Conservation (phyloP, 2,888 invertebrate genomes). For the Hyposoter didymator region DNA sequence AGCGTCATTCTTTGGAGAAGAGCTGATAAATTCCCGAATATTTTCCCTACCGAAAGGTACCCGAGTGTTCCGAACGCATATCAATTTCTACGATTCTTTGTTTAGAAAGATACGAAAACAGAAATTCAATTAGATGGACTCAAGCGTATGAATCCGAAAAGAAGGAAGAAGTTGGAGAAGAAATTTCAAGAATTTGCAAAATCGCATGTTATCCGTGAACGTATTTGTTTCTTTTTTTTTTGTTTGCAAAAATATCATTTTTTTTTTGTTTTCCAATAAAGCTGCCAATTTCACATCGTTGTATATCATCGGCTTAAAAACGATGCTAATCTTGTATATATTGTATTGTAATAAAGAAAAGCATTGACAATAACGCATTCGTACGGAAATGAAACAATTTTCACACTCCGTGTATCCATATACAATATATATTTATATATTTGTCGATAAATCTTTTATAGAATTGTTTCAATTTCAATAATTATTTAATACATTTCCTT, state of each 20-base stretch:
- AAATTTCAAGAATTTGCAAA: conserved; percentile 2
- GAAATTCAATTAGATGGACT: background rate
- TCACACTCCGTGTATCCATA: conserved; percentile 40
- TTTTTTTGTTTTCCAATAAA: conserved; percentile 34
- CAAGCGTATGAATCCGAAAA: conserved; percentile 2
- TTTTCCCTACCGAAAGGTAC: conserved; percentile 30
- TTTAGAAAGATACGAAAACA: background rate
- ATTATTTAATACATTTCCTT: conserved; percentile 55
- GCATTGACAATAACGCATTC: conserved; percentile 75
- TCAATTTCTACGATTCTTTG: conserved; percentile 48
- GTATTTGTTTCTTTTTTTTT: conserved; percentile 35
- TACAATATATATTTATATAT: conserved; percentile 46
- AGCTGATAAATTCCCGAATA: conserved; percentile 14
- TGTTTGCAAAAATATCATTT: conserved; percentile 56
- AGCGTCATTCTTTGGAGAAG: background rate
- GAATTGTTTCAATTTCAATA: conserved; percentile 56
- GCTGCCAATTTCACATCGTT: conserved; percentile 72
- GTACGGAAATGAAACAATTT: conserved; percentile 38
- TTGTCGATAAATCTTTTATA: conserved; percentile 60
- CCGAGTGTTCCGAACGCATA: conserved; percentile 31
- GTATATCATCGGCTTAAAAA: conserved; percentile 69
- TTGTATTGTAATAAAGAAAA: conserved; percentile 80
- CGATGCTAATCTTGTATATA: conserved; percentile 79
- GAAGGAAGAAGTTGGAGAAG: background rate
- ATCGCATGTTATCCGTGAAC: conserved; percentile 18